Evolutionary conservation across 2,797 vertebrate species (phyloP).

Genomic region (Picus viridis): DNA sequence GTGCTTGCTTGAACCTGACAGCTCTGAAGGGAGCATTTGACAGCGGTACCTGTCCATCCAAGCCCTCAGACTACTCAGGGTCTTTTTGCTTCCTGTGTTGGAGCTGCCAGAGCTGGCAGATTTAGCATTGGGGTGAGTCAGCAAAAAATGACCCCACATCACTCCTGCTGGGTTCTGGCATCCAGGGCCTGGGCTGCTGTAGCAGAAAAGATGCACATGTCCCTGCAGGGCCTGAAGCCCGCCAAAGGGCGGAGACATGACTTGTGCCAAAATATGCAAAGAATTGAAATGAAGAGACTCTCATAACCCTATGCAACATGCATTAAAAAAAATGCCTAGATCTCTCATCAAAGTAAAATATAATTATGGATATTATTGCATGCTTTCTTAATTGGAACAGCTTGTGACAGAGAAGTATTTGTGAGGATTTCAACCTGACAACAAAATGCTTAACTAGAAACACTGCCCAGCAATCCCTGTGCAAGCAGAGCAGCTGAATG

Average conservation of each 20-base stretch:
- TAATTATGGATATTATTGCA: slow-evolving; percentile 64
- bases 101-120: background rate
- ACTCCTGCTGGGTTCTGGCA: background rate
- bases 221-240: background rate
- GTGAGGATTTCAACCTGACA: slow-evolving; percentile 42
- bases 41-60: background rate
- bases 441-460: background rate
- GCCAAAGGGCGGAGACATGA: slow-evolving; percentile 8
- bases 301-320: slow-evolving; percentile 12
- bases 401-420: slow-evolving; percentile 55
- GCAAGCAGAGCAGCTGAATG: accelerated
- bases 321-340: slow-evolving; percentile 51
- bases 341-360: slow-evolving; percentile 67
- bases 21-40: background rate
- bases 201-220: background rate
- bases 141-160: background rate
- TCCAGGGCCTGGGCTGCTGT: background rate
- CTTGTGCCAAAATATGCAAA: slow-evolving; percentile 47
- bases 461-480: accelerated
- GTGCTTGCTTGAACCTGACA: background rate
- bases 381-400: slow-evolving; percentile 66
- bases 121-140: background rate
- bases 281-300: slow-evolving; percentile 54
- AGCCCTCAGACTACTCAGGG: accelerated
- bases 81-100: background rate